Evolutionary conservation across 2,888 invertebrate species (phyloP).

Genomic region (Tachystola acroxantha): DNA sequence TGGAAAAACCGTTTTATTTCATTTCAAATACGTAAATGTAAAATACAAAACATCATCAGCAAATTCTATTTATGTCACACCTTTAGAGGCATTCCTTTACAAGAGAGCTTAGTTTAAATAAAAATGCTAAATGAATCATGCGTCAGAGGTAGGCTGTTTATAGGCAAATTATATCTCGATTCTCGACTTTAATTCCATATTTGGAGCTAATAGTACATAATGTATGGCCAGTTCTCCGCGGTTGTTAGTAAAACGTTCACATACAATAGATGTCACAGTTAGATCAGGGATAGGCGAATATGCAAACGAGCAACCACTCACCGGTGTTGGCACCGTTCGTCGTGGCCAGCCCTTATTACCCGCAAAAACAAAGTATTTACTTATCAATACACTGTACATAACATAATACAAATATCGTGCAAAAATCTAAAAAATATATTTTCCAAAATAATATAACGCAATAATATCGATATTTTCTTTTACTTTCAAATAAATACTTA

Average conservation of each 20-base stretch:
- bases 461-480: neutral
- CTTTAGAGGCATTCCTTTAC: too few species aligned
- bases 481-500: neutral
- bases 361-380: conserved; percentile 56
- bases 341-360: conserved; percentile 62
- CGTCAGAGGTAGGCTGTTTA: too few species aligned
- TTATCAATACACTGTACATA: conserved; percentile 1
- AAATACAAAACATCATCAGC: too few species aligned
- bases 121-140: too few species aligned
- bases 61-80: too few species aligned
- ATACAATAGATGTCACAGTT: conserved; percentile 37
- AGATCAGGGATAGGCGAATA: conserved; percentile 29
- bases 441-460: neutral
- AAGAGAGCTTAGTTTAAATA: too few species aligned
- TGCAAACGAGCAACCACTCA: conserved; percentile 62
- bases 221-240: conserved; percentile 11
- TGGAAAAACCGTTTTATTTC: too few species aligned
- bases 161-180: too few species aligned
- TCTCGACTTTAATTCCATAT: neutral
- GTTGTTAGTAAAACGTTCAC: conserved; percentile 43
- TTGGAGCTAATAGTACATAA: conserved; percentile 1
- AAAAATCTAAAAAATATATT: neutral
- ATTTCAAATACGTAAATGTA: too few species aligned
- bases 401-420: conserved; percentile 3
- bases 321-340: conserved; percentile 56